A percentile compares a stretch with the other conserved stretches of the same genome.
These are phyloP conservation scores for Ursus arctos DNA, from an alignment of 2,113 vertebrate species.

Conservation along the genomic window DNA sequence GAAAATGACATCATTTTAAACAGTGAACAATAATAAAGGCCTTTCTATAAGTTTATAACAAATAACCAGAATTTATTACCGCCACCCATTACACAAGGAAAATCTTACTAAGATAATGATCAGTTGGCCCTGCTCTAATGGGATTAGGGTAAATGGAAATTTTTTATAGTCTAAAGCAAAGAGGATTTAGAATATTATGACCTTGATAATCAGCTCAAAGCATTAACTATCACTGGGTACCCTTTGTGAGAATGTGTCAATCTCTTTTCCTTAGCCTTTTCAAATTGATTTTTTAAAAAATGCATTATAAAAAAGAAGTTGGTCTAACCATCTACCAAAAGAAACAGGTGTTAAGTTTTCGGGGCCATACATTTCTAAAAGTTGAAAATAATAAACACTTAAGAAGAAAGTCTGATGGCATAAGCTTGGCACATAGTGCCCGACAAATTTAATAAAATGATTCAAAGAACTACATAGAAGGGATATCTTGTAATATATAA, in stretches of 20 bases:
- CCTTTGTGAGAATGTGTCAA: not conserved
- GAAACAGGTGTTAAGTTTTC: not conserved
- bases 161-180: slow-evolving; percentile 36
- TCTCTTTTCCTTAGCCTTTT: not conserved
- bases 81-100: not conserved
- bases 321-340: not conserved
- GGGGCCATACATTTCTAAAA: not conserved
- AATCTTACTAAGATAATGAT: not conserved
- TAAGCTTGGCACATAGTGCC: not conserved
- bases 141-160: not conserved
- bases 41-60: not conserved
- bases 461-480: not conserved
- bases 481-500: not conserved
- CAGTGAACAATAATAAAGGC: not conserved
- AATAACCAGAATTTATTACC: not conserved
- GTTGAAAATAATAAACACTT: not conserved
- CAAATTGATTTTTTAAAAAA: not conserved
- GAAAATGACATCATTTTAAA: not conserved
- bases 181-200: not conserved
- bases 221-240: not conserved
- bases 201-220: slow-evolving; percentile 17
- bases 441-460: not conserved
- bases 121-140: not conserved
- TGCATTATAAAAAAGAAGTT: not conserved
- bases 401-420: not conserved